Base-by-base conservation (phyloP, 2,888 invertebrate genomes). In the Napeogenes sylphis region DNA sequence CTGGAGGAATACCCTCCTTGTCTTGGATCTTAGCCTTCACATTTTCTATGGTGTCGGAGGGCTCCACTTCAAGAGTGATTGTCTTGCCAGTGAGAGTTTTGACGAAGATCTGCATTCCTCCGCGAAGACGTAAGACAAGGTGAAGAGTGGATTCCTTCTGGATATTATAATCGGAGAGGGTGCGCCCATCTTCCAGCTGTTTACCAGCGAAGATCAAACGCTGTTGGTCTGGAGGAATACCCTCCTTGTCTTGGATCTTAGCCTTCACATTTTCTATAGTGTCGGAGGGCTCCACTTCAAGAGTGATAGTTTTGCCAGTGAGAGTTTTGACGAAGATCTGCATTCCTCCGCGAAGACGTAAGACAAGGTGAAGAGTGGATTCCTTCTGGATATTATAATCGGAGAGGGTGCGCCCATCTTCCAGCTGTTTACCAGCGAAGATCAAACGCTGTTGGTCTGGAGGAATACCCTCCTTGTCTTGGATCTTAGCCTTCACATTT, bases 221-320 rank as follows among this genome's bases (percentile, higher is more conserved):
- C 72, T 87, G 86, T 56, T 87, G 86, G 69, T 87, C 86, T 82
- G 92, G 92, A 2, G 92, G 92, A 67, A 93, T 92, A 2, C 92
- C 91, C 60, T 77, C 86, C n/a, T 87, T 87, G 54, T 86, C 86
- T 46, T 87, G 86, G 3, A 87, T 87, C 45, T 87, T 87, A 6
- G 71, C 71, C 10, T 0, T 71, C 1, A 87, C 86, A 75, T 87
- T 87, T 30, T 87, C 80, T 55, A 80, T 80, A 0, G 78, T 79
- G 55, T 80, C 79, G 2, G 69, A 70, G 0, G 93, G 83, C 47
- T 77, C 77, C 1, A 77, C 77, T 66, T 77, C 77, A 30, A 77
- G 65, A 2, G 77, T 77, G 1, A 81, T 81, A 4, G 81, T 81
- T 62, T 81, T 81, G 5, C 81, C 81, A 69, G 85, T 81, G 33